Base-by-base conservation (phyloP, 2,797 vertebrate genomes). In the Vultur gryphus region DNA sequence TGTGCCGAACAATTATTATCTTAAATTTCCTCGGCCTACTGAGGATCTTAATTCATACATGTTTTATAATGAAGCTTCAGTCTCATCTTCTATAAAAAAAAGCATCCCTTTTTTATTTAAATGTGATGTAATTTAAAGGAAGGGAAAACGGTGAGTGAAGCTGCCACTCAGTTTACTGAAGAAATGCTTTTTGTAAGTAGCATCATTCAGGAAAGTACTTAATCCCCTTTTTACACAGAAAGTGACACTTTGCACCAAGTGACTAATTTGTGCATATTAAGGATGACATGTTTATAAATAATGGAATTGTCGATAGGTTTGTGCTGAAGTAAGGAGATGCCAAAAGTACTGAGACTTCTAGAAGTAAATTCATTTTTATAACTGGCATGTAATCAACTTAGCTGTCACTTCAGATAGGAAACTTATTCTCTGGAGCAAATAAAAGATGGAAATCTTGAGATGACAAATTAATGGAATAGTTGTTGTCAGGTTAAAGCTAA, bases 201-300 rank as follows among this genome's bases (percentile, higher is more conserved):
- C 87, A 94, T 85, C 62, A 73, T 90, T 98, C 97, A 95, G 54
- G 59, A 87, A 92, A 91, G 57, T 83, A 94, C 65, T 98, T 98
- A 97, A 96, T 97, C 82, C 89, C 39, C 41, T 75, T 95, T 91
- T 92, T 86, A 83, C 87, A 95, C 94, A 94, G 96, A 90, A 93
- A 96, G 88, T 98, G 98, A 97, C 97, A 97, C 71, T 97, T 97
- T 90, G 92, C 91, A 97, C 84, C 72, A 71, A 96, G 93, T 97
- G 97, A 96, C 94, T 98, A 98, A 98, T 98, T 97, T 95, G 96
- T 95, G 94, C 85, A 71, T 98, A 97, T 98, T 98, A 98, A 97
- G 96, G 95, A 90, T 98, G 98, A 90, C 97, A 94, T 98, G 93
- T 98, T 98, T 98, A 98, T 98, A 98, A 98, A 98, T 98, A 98